Evolutionary conservation across 2,888 invertebrate genomes (phyloP).

Genomic region (Saturnia pavonia): DNA sequence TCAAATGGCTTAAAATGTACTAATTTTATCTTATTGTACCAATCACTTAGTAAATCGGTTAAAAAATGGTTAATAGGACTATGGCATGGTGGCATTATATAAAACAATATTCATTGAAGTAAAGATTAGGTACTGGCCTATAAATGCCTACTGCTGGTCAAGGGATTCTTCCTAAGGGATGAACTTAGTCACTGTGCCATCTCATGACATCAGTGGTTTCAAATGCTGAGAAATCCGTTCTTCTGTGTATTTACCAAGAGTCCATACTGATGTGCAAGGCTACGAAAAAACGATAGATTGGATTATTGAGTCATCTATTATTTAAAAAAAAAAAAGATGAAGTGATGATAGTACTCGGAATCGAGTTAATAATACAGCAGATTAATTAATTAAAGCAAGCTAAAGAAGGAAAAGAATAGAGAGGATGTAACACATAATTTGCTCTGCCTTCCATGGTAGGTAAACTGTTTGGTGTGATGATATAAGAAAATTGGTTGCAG

Average conservation of each 20-base stretch:
- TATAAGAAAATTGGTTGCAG: neutral
- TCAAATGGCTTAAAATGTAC: neutral
- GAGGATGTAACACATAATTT: neutral
- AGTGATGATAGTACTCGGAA: neutral
- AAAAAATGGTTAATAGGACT: neutral
- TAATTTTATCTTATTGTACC: slow-evolving; percentile 4
- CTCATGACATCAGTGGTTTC: too few species aligned
- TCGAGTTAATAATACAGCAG: neutral
- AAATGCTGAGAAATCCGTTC: too few species aligned
- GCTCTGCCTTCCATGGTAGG: neutral
- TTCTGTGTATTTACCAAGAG: too few species aligned
- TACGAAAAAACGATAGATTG: neutral
- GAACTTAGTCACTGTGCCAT: too few species aligned
- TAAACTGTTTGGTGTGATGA: neutral
- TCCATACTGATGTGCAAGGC: too few species aligned
- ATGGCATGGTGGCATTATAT: too few species aligned
- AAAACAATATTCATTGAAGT: too few species aligned
- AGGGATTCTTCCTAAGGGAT: too few species aligned
- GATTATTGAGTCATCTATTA: neutral
- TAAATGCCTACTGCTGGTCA: too few species aligned
- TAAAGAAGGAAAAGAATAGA: neutral
- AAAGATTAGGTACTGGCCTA: too few species aligned
- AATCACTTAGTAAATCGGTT: neutral
- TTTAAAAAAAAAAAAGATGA: neutral
- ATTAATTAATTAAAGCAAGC: neutral